Evolutionary conservation across 2,113 vertebrate species (phyloP), one percentile per base, ranked within the genome.

Genomic region (Chamaea fasciata): DNA sequence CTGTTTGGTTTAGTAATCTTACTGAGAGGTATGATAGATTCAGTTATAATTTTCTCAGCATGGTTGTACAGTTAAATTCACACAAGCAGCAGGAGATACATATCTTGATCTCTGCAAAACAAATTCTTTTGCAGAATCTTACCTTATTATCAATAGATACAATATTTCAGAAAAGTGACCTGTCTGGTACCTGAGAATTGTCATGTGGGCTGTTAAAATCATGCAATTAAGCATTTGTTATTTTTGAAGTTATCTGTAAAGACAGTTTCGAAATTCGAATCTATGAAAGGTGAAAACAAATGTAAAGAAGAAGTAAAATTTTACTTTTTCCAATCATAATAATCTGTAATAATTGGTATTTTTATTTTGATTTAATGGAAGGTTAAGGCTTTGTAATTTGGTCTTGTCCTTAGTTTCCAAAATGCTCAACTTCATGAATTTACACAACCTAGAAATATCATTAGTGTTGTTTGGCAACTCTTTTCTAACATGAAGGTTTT

Each of bases 61-160:
- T 47, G 23, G 1, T 70, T 50, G 55, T 71, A 28, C 24, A 42
- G 35, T 67, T 86, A n/a, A 73, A 64, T 90, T 83, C 23, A 47
- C 44, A 56, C 14, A 69, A 23, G 31, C 31, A 50, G 33, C 5
- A 13, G 35, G 63, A 90, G 26, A 33, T 57, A 8, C 7, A 2
- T n/a, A 18, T 59, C 55, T 69, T 91, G 18, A 31, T 69, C 13
- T 47, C 37, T 81, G 37, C 28, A 31, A 83, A 73, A 22, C 33
- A 73, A 42, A 28, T 76, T 50, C 2, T 83, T 69, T 49, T 50
- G 41, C 16, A 57, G 41, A 77, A 47, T 42, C 35, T 37, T 68
- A 13, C 13, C 10, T 55, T 2, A 3, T 27, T 71, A 37, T 60
- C 53, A 73, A 3, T 35, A 84, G n/a, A 8, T 28, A 56, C 0